These are phyloP conservation scores for Thripadectes ignobilis DNA, from an alignment of 2,797 vertebrate species.

Conservation along the genomic window DNA sequence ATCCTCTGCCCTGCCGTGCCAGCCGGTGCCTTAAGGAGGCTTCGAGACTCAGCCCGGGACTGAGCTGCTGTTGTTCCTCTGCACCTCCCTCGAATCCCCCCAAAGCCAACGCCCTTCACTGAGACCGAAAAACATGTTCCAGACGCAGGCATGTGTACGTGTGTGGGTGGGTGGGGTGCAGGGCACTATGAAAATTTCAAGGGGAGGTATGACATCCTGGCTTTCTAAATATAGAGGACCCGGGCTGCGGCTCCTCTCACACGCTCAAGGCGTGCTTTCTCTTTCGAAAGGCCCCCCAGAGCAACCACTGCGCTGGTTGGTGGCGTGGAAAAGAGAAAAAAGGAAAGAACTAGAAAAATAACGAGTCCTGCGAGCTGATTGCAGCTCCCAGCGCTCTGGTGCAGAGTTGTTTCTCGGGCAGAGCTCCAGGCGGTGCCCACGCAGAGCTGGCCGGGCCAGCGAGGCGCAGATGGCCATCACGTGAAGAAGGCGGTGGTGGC, in stretches of 20 bases:
- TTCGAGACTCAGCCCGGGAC: not conserved
- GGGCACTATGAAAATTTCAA: conserved; percentile 43
- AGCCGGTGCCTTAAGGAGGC: not conserved
- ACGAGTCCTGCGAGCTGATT: not conserved
- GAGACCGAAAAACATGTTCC: conserved; percentile 48
- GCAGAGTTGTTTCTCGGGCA: conserved; percentile 46
- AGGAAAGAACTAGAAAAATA: not conserved
- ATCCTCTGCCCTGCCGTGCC: not conserved
- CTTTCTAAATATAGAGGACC: conserved; percentile 58
- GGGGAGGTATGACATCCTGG: conserved; percentile 34
- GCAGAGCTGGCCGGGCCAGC: not conserved
- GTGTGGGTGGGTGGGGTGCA: conserved; percentile 36
- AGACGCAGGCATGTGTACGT: conserved; percentile 4
- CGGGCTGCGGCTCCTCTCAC: not conserved
- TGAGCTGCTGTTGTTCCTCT: not conserved
- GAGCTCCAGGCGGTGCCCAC: conserved; percentile 66
- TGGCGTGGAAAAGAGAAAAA: not conserved
- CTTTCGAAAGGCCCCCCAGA: not conserved
- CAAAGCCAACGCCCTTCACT: conserved; percentile 14
- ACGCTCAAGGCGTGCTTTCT: not conserved
- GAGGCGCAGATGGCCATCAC: conserved; percentile 61
- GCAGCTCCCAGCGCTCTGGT: conserved; percentile 13
- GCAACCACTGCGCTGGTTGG: conserved; percentile 1
- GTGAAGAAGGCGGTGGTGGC: conserved; percentile 10
- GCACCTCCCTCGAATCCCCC: conserved; percentile 35